Percentiles rank a stretch among this genome's conserved stretches.
phyloP scores from a whole-genome alignment of 2,113 vertebrate genomes.

The Panurus biarmicus region DNA sequence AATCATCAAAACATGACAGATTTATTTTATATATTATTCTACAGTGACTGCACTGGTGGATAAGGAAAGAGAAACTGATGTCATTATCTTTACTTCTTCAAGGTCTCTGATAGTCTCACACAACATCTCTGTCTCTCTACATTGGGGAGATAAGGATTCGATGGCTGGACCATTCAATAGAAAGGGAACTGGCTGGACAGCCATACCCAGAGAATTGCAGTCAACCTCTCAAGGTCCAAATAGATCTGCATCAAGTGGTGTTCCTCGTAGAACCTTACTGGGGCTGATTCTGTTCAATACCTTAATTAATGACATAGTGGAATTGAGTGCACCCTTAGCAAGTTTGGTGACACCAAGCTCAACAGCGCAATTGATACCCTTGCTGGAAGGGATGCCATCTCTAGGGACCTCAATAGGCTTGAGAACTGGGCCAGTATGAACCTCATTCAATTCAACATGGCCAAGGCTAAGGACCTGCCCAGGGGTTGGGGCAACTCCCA shows the following conservation, averaged over 20 bases:
- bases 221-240: background rate
- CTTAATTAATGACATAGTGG: background rate
- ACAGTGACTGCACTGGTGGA: background rate
- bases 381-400: background rate
- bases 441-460: background rate
- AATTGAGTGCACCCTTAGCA: background rate
- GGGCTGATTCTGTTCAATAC: background rate
- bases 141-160: background rate
- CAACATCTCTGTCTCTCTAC: background rate
- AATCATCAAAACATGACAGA: background rate
- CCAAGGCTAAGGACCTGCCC: background rate
- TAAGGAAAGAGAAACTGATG: background rate
- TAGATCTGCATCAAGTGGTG: background rate
- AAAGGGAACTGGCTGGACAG: background rate
- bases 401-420: background rate
- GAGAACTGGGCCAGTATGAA: background rate
- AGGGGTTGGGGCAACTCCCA: fast-evolving
- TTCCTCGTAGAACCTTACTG: background rate
- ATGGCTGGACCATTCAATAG: background rate
- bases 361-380: background rate
- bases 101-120: background rate
- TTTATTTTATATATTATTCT: background rate
- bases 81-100: background rate
- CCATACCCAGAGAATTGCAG: background rate
- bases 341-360: background rate